Evolutionary conservation across 2,797 vertebrate genomes (phyloP).

Genomic region (Ara ararauna): DNA sequence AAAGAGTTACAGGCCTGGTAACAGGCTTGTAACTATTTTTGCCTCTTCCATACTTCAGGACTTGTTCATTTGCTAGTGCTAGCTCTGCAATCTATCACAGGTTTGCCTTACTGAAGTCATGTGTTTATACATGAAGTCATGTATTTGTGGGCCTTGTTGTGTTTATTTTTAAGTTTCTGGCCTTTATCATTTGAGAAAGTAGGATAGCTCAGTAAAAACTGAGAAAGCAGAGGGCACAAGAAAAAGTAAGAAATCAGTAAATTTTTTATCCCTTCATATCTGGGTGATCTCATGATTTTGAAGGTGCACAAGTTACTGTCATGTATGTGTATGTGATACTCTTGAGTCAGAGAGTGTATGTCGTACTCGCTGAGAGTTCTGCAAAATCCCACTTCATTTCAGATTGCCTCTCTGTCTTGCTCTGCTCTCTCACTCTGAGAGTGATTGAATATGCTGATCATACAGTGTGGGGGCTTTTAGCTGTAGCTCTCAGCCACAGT

Average conservation of each 20-base stretch:
- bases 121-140: background rate
- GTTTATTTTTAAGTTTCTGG: background rate
- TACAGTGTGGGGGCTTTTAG: background rate
- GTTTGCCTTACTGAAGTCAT: background rate
- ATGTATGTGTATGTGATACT: background rate
- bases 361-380: fast-evolving
- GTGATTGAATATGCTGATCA: background rate
- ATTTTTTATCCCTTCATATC: background rate
- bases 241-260: background rate
- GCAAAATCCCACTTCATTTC: background rate
- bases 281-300: background rate
- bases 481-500: background rate
- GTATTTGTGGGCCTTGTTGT: background rate
- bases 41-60: background rate
- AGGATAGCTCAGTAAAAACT: background rate
- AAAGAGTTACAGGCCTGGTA: background rate
- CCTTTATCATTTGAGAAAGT: background rate
- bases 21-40: background rate
- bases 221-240: background rate
- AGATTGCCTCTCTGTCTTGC: background rate
- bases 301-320: background rate
- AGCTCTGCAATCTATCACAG: background rate
- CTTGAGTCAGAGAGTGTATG: fast-evolving
- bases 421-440: background rate
- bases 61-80: background rate